Evolutionary conservation across 2,113 vertebrate species (phyloP).

Genomic region (Ammodytes dubius): DNA sequence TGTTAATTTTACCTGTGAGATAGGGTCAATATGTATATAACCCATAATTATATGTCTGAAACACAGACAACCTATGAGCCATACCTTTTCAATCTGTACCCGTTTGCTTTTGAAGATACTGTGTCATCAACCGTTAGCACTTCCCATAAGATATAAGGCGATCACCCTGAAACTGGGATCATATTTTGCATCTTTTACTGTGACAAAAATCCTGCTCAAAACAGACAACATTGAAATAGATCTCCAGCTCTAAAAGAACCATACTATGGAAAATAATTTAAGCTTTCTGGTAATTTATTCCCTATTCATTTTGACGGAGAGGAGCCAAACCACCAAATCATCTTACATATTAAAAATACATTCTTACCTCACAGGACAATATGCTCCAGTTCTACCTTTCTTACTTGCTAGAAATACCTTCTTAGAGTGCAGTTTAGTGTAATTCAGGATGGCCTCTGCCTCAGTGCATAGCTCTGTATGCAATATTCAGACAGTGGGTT

Average conservation of each 20-base stretch:
- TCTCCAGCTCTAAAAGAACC: not conserved
- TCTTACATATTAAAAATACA: not conserved
- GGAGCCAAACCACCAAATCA: not conserved
- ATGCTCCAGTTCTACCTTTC: not conserved
- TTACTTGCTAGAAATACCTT: not conserved
- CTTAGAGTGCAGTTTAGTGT: not conserved
- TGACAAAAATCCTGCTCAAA: not conserved
- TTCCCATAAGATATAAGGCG: not conserved
- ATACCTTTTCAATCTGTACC: not conserved
- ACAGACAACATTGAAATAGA: not conserved
- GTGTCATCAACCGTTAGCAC: not conserved
- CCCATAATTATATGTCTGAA: not conserved
- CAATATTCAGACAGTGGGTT: constrained; percentile 1
- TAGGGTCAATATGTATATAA: not conserved
- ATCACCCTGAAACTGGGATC: not conserved
- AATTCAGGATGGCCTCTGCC: not conserved
- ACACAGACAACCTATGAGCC: not conserved
- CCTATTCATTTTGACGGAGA: not conserved
- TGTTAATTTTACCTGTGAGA: not conserved
- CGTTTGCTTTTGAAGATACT: constrained; percentile 7
- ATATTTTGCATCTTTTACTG: not conserved
- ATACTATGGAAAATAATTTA: not conserved
- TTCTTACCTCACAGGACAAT: not conserved
- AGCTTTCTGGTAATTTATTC: not conserved
- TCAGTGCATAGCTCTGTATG: not conserved